Evolutionary conservation across 1,140 invertebrate species (phyloP), one percentile per base, ranked within the genome.

Genomic region (Ceratosolen solmsi): DNA sequence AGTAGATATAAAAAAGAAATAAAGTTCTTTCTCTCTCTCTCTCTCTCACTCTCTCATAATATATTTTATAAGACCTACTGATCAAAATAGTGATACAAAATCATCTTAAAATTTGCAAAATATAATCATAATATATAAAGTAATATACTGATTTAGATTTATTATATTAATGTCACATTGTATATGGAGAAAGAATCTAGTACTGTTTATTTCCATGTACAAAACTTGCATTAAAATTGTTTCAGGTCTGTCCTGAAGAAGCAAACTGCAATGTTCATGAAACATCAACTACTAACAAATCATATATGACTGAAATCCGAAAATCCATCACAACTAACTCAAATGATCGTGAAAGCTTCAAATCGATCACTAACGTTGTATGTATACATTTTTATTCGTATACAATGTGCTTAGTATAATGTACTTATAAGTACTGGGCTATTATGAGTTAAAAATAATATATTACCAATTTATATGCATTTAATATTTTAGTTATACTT

Each of bases 321-420:
- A 68, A 68, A 38, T 20, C 9, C 63, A 68, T 68, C 63, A 38
- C 33, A 68, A 68, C 63, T 68, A 68, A 68, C 63, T 68, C 33
- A 68, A 68, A 68, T 68, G 63, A 68, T 68, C 36, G 33, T 68
- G 63, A 68, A 68, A 68, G 20, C 63, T 68, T 68, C 33, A 68
- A 68, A 68, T 38, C 63, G 38, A 68, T 68, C 63, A 68, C 33
- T 38, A 68, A 68, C 63, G 38, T 68, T 68, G 63, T 68, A 68
- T 38, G 63, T 68, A 68, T 68, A 65, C 33, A 68, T 68, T 68
- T 68, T 68, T 68, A 68, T 68, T 68, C 22, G 33, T 38, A 38
- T 68, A 68, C 63, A 68, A n/a, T 68, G 9, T 68, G 63, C 17
- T 11, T 68, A n/a, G 33, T 38, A 68, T 20, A 2, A 38, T 63